Evolutionary conservation across 2,888 invertebrate species (phyloP).

Genomic region (Coecobrya sp.): DNA sequence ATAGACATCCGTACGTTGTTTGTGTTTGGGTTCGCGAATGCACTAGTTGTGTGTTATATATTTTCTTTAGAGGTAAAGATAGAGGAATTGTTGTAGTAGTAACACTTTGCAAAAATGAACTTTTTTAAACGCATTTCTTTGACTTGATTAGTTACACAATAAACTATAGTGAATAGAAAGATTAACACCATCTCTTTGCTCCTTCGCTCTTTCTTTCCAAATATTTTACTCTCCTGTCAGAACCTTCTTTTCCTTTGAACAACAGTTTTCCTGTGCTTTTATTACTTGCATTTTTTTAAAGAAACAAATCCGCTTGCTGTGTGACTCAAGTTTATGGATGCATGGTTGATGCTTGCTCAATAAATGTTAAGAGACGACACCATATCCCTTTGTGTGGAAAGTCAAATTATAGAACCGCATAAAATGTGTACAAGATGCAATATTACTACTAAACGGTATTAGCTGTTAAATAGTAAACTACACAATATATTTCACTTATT

Average conservation of each 20-base stretch:
- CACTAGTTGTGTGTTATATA: background rate
- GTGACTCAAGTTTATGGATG: background rate
- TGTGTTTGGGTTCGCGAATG: background rate
- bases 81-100: background rate
- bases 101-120: constrained; percentile 12
- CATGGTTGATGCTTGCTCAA: constrained; percentile 25
- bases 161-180: constrained; percentile 16
- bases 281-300: constrained; percentile 18
- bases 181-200: constrained; percentile 23
- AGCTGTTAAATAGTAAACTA: background rate
- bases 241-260: background rate
- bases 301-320: constrained; percentile 34
- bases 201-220: background rate
- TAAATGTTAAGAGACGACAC: constrained; percentile 43
- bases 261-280: constrained; percentile 57
- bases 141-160: constrained; percentile 16
- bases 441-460: background rate
- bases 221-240: constrained; percentile 51
- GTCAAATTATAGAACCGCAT: background rate
- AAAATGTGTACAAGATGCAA: constrained; percentile 12
- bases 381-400: constrained; percentile 27
- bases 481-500: background rate
- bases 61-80: background rate
- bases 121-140: constrained; percentile 4
- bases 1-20: background rate